These are phyloP conservation scores for Mesitornis unicolor DNA, from an alignment of 2,113 vertebrate species.

Conservation along the genomic window DNA sequence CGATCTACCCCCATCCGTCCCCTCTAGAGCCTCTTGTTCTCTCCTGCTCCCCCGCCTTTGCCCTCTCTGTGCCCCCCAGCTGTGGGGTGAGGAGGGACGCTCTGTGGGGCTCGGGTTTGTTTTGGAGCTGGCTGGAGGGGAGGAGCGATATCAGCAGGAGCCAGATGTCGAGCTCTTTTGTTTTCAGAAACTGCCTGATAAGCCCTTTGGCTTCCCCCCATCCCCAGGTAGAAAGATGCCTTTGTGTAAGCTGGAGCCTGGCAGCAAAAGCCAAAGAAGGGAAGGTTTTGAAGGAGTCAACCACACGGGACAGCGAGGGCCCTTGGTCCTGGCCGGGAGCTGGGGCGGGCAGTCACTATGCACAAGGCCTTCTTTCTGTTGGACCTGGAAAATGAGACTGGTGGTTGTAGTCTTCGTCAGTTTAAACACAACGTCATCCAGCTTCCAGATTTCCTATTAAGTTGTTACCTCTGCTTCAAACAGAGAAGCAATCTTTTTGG, in stretches of 20 bases:
- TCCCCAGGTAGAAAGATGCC: slow-evolving; percentile 23
- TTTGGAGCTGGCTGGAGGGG: slow-evolving; percentile 11
- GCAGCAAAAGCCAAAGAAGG: not conserved
- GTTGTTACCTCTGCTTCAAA: not conserved
- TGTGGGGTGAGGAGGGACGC: not conserved
- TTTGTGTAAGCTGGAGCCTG: not conserved
- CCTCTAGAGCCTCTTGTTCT: not conserved
- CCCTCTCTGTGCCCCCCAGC: not conserved
- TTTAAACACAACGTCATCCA: not conserved
- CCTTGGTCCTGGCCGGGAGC: not conserved
- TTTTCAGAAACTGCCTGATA: slow-evolving; percentile 28
- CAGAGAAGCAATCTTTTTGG: not conserved
- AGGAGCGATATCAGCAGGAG: not conserved
- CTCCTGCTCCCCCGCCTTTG: not conserved
- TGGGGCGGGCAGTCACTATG: not conserved
- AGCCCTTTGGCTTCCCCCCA: not conserved
- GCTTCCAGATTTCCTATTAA: not conserved
- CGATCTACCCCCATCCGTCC: accelerated
- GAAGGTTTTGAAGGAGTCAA: not conserved
- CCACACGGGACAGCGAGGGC: slow-evolving; percentile 14
- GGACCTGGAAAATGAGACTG: not conserved
- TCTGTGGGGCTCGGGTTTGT: not conserved
- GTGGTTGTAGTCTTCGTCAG: not conserved
- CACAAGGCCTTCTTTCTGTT: slow-evolving; percentile 10
- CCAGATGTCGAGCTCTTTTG: slow-evolving; percentile 60